phyloP scores from a whole-genome alignment of 2,113 vertebrate species.

The Odocoileus virginianus region DNA sequence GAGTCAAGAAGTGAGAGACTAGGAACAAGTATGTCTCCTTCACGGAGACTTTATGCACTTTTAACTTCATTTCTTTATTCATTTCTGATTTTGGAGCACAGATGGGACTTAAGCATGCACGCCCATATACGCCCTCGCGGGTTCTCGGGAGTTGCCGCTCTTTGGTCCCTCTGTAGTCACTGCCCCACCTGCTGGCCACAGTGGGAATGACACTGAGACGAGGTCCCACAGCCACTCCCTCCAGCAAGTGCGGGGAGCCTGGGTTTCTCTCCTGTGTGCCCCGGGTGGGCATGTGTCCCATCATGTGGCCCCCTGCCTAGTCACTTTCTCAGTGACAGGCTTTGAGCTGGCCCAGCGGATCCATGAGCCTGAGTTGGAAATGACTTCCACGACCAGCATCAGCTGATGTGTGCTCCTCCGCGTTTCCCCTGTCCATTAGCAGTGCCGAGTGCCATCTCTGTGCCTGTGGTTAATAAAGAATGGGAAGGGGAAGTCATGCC shows the following conservation, averaged over 20 bases:
- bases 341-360: background rate
- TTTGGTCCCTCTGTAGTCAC: background rate
- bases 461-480: constrained; percentile 31
- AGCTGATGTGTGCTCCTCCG: background rate
- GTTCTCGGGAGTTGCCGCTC: rapidly evolving
- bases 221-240: too few species aligned
- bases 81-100: background rate
- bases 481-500: background rate
- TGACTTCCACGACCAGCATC: rapidly evolving
- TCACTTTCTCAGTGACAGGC: background rate
- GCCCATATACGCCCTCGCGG: rapidly evolving
- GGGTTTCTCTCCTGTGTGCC: rapidly evolving
- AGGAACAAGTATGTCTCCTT: background rate
- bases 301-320: background rate
- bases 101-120: background rate
- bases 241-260: background rate
- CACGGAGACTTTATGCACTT: background rate
- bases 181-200: constrained; percentile 61
- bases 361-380: background rate
- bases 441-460: background rate
- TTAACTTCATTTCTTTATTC: background rate
- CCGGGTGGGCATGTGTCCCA: background rate
- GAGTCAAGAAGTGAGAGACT: background rate
- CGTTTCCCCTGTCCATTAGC: background rate
- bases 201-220: background rate